These are phyloP conservation scores for Sycophila texana DNA, from an alignment of 2,888 invertebrate species.

Conservation along the genomic window DNA sequence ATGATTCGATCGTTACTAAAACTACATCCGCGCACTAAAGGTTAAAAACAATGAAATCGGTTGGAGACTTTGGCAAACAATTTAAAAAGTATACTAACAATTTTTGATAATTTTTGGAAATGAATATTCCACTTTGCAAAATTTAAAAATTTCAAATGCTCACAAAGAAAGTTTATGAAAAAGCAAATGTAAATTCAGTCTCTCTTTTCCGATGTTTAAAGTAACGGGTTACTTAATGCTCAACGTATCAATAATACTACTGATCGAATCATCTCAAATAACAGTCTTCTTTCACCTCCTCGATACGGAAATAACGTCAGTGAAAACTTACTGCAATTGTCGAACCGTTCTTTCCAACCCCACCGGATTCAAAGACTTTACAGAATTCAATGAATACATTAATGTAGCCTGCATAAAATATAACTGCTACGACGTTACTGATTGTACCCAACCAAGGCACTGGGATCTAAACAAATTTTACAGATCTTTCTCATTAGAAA, in stretches of 20 bases:
- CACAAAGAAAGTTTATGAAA: no score
- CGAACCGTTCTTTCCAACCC: conserved; percentile 98
- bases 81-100: not conserved
- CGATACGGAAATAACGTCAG: conserved; percentile 38
- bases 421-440: conserved; percentile 74
- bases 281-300: conserved; percentile 8
- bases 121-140: no score
- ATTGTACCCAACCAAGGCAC: conserved; percentile 68
- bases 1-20: conserved; percentile 18
- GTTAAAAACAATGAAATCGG: not conserved
- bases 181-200: no score
- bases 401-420: conserved; percentile 80
- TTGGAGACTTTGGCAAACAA: not conserved
- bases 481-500: conserved; percentile 66
- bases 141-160: no score
- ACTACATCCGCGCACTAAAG: not conserved
- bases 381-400: conserved; percentile 83
- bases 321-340: conserved; percentile 94
- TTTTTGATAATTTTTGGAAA: no score
- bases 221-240: no score
- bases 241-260: no score
- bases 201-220: no score
- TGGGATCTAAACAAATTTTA: conserved; percentile 72
- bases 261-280: conserved; percentile 31
- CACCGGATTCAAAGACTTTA: conserved; percentile 86